Evolutionary conservation across 1,140 invertebrate species (phyloP), one percentile per base, ranked within the genome.

Genomic region (Drosophila paulistorum): DNA sequence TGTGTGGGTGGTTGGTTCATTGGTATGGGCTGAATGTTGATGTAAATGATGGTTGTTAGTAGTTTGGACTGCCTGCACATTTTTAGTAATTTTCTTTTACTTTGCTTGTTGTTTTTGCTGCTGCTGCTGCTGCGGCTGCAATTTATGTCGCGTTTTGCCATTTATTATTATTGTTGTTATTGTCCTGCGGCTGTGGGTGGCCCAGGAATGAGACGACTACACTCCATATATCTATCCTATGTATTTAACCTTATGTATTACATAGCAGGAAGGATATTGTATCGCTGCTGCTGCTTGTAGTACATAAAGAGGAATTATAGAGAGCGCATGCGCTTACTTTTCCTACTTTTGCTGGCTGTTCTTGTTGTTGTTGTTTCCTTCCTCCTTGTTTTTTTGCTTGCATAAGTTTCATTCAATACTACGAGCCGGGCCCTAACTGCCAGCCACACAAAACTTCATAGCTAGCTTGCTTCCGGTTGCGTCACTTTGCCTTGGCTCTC

Each of bases 391-490:
- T 37, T 10, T 37, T 58, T 30, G 59, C 51, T 69, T 73, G 61
- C 79, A 81, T 74, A 77, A 86, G 77, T 86, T 85, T 86, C 83
- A 86, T 86, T 86, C 83, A 86, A 82, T 83, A 82, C 77, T 58
- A 48, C 39, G 68, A 73, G 68, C 71, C 81, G 71, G 71, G 74
- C 77, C 55, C 63, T 54, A 72, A 64, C 68, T 57, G 39, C 65
- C 48, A 17, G 48, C 37, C 37, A 39, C 37, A 39, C 37, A 39
- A 39, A 30, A 39, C 37, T 39, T 39, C 37, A 39, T 39, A 39
- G 37, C 37, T 10, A 13, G 37, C 37, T 51, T 68, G 85, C 85
- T 90, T 85, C 81, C 85, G 85, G 84, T 87, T 87, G 83, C 83
- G 79, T 87, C 84, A 87, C 79, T 86, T 77, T 81, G 69, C 61